Base-by-base conservation (phyloP, 2,888 invertebrate genomes). In the Lomographa bimaculata region DNA sequence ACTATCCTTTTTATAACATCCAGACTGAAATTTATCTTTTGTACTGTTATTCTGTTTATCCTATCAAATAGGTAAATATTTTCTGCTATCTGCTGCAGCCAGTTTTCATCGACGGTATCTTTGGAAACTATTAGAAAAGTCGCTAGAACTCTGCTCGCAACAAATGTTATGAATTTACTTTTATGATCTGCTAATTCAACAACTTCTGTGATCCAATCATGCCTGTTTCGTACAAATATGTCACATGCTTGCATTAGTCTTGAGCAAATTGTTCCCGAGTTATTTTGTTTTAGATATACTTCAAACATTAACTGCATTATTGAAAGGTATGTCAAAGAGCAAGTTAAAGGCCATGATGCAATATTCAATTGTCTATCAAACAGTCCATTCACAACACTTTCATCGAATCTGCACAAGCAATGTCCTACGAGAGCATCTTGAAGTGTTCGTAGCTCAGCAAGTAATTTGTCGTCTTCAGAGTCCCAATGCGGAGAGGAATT, bases 1-100 rank as follows among this genome's bases (percentile, higher is more conserved):
- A 97, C 94, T 61, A 97, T 95, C 57, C 95, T 92, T 67, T 95
- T 95, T 30, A 97, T 94, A 25, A 97, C 92, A 70, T 96, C 96
- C 57, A 97, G 83, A 50, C 95, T 94, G 74, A 96, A 96, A 61
- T 95, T 93, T 73, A 96, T 94, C 75, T 95, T 95, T 64, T 92
- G 92, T 35, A 94, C 91, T 36, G 92, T 92, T 34, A 90, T 85
- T 66, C 92, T 91, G 72, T 93, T 92, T 27, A 91, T 90, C 60
- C 92, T 91, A 70, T 92, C 92, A 67, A 91, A 91, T 30, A 91
- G 83, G 53, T 93, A 92, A 40, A 95, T 86, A 66, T 94, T 94
- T 62, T 94, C 93, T 0, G 94, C 92, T 9, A 95, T 91, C 54
- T 93, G 93, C 60, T 95, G 95, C 9, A 96, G 80, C 95, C 95